phyloP scores from a whole-genome alignment of 2,113 vertebrate species.

The Elanus axillaris region DNA sequence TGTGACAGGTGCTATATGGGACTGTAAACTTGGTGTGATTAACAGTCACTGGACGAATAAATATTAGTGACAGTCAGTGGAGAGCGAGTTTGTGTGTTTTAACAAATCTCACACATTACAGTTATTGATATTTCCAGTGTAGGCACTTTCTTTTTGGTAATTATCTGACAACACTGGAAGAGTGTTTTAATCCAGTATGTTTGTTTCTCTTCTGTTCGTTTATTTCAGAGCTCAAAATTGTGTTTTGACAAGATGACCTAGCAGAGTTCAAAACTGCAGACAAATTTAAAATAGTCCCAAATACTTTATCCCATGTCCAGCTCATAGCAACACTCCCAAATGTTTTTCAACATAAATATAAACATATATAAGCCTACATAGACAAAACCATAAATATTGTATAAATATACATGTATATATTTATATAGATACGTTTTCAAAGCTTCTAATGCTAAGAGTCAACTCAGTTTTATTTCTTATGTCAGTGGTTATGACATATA shows the following conservation, averaged over 20 bases:
- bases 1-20: conserved; percentile 91
- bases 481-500: background rate
- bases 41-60: conserved; percentile 86
- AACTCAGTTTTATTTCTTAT: background rate
- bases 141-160: conserved; percentile 64
- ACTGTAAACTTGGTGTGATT: conserved; percentile 85
- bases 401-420: background rate
- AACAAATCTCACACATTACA: conserved; percentile 73
- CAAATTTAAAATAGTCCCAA: conserved; percentile 6
- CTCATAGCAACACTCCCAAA: background rate
- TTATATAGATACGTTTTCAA: background rate
- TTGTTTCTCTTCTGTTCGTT: conserved; percentile 61
- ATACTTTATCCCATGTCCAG: conserved; percentile 34
- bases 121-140: conserved; percentile 80
- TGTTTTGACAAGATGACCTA: conserved; percentile 71
- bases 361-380: background rate
- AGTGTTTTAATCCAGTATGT: conserved; percentile 43
- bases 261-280: conserved; percentile 28
- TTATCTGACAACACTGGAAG: conserved; percentile 62
- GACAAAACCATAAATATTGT: background rate
- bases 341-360: background rate
- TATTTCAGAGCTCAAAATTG: conserved; percentile 46
- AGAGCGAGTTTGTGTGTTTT: conserved; percentile 78
- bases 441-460: background rate
- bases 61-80: conserved; percentile 78